Percentiles rank a stretch among this genome's conserved stretches.
Conservation (phyloP, 2,888 invertebrate genomes). For the Erebia epiphron region DNA sequence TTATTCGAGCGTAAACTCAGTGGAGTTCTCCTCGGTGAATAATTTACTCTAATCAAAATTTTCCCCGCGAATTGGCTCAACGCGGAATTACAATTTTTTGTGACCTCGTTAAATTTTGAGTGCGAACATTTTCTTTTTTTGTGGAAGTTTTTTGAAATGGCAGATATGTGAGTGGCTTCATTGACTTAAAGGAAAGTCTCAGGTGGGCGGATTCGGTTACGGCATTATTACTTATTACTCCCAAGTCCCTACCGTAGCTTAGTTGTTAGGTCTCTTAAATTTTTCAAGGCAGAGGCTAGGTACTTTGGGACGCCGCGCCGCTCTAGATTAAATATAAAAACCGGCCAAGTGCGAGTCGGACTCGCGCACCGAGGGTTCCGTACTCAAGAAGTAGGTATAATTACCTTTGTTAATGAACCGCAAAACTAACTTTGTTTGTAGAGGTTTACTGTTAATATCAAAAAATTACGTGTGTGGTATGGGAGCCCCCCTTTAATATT, state of each 20-base stretch:
- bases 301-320: too few species aligned
- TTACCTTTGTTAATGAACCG: too few species aligned
- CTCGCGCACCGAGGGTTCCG: too few species aligned
- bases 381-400: too few species aligned
- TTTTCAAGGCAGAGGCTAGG: too few species aligned
- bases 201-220: background rate
- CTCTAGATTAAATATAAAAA: too few species aligned
- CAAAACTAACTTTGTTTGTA: too few species aligned
- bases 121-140: conserved; percentile 14
- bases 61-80: conserved; percentile 28
- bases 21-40: conserved; percentile 22
- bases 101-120: conserved; percentile 20
- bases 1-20: conserved; percentile 14
- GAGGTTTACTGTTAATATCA: too few species aligned
- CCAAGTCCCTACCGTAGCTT: background rate
- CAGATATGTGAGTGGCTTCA: background rate
- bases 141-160: background rate
- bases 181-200: background rate
- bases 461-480: too few species aligned
- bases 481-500: too few species aligned
- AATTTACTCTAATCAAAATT: conserved; percentile 34
- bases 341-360: too few species aligned
- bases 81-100: conserved; percentile 20
- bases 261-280: too few species aligned
- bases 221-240: background rate